Base-by-base conservation (phyloP, 2,113 vertebrate genomes). In the Hipposideros armiger region DNA sequence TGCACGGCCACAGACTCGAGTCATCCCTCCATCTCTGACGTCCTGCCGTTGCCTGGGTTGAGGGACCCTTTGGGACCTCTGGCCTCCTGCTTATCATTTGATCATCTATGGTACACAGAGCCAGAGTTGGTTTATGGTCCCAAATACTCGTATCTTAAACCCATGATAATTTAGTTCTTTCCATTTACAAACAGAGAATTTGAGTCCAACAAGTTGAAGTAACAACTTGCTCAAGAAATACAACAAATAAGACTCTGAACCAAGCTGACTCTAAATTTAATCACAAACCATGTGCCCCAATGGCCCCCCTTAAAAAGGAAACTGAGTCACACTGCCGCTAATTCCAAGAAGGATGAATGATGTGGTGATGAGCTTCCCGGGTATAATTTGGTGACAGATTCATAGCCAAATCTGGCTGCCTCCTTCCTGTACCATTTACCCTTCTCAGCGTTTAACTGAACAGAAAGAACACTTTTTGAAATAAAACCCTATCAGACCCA, bases 391-490 rank as follows among this genome's bases (percentile, higher is more conserved):
- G 28, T 11, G 20, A 7, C 40, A 2, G 11, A 7, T 13, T 45
- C 40, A 77, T 10, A 3, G 66, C 7, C 58, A 16, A 0, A 2
- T 11, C 32, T 26, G 50, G 64, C 66, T 7, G 17, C 72, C n/a
- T 26, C 45, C 45, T 36, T 24, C 60, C 86, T 70, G 0, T 40
- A 15, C 67, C 3, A 0, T 8, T 69, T 30, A 47, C 77, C 70
- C 50, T 0, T 69, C 11, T 1, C 67, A 42, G 22, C 15, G 14
- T 6, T 50, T 86, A 69, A 42, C 64, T 64, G 0, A 60, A 54
- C 2, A 0, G 74, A 91, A 20, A 0, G 74, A 91, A 20, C 32
- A 30, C 47, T 69, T 97, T 91, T 30, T 42, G 19, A 98, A 91
- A 93, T n/a, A 78, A 66, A 64, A 64, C 74, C 70, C 70, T 60